These are phyloP conservation scores for Rhinolophus sinicus DNA, from an alignment of 2,113 vertebrate genomes.

Conservation along the genomic window DNA sequence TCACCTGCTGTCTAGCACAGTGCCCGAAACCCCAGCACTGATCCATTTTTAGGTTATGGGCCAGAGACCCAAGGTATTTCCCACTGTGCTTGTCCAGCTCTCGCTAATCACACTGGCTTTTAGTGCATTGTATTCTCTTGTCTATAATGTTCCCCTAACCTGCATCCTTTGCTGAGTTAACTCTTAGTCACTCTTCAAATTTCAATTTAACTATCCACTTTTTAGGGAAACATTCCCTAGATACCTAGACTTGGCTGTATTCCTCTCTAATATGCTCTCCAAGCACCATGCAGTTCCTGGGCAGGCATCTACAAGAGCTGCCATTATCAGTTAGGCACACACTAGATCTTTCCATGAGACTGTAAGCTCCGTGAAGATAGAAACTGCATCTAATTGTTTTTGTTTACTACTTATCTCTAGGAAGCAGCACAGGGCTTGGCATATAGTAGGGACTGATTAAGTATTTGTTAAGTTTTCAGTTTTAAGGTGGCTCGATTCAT, in stretches of 20 bases:
- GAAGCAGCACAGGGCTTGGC: neutral
- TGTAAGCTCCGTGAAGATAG: neutral
- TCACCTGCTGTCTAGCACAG: neutral
- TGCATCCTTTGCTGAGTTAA: neutral
- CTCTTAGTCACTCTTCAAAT: neutral
- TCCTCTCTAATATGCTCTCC: neutral
- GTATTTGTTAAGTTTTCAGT: neutral
- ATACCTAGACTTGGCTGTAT: neutral
- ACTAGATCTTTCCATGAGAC: neutral
- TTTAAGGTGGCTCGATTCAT: neutral
- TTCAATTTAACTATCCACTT: neutral
- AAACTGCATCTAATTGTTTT: neutral
- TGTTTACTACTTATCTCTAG: neutral
- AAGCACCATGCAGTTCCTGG: neutral
- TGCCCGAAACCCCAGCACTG: neutral
- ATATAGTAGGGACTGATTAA: neutral
- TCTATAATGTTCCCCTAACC: neutral
- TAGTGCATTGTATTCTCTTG: neutral
- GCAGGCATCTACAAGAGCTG: neutral
- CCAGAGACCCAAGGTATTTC: neutral
- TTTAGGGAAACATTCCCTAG: neutral
- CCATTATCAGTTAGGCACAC: neutral
- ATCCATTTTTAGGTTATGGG: neutral
- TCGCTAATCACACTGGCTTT: neutral
- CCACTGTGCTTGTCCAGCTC: neutral